Evolutionary conservation across 2,888 invertebrate species (phyloP), one percentile per base, ranked within the genome.

Genomic region (Hydroisotoma schaefferi): DNA sequence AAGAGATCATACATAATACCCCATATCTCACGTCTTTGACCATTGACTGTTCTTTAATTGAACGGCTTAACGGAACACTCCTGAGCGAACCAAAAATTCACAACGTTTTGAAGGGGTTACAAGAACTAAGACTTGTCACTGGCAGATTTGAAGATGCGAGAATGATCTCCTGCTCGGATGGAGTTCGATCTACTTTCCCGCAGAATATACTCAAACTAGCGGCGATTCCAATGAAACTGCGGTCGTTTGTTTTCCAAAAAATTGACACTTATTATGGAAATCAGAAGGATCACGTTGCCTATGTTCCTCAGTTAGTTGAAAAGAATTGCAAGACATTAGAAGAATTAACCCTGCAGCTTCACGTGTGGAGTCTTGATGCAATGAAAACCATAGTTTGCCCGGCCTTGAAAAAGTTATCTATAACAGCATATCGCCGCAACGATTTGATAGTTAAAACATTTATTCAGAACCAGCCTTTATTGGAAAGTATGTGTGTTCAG

Each of bases 131-230:
- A 26, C 47, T 56, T 25, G 47, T 46, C 26, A 48, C 56, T 6
- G 56, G 56, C 6, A 47, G 56, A 37, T 15, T 22, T 46, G 46
- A 25, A 6, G 23, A 46, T 22, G 46, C 23, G 18, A 29, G 48
- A 28, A 37, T 37, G 23, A 46, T 47, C 10, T 47, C 56, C 1
- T 25, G 47, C n/a, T 47, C 46, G 18, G 33, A 47, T 23, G 47
- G 47, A 29, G 46, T 37, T 6, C 37, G 37, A 48, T 37, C 37
- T 5, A 46, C 48, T 37, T 56, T 56, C 22, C 48, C 56, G 25
- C 47, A 56, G 8, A 56, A 56, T 33, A 47, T 56, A 37, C 37
- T 56, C 5, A 47, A 56, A 37, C 47, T 56, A 23, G 33, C 56
- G 3, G 25, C 28, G n/a, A 56, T 56, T 26, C 48, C 48, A 18